Evolutionary conservation across 2,888 invertebrate genomes (phyloP), one percentile per base, ranked within the genome.

Genomic region (Eupithecia pulchellata): DNA sequence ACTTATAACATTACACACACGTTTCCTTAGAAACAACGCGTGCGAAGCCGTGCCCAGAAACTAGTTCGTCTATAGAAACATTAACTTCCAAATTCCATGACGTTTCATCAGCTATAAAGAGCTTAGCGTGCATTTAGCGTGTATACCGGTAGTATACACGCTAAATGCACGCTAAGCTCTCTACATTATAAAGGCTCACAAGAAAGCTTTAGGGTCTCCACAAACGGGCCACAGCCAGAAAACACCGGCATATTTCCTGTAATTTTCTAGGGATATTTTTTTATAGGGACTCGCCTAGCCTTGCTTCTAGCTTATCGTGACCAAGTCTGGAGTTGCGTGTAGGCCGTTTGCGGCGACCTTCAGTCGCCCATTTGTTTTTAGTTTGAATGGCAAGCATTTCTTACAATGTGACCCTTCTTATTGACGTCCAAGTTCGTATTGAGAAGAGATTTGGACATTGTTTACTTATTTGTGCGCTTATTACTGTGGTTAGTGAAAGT

Each of bases 141-240:
- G 55, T 57, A 58, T 25, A 61, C 60, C n/a, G 32, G n/a, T n/a
- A n/a, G n/a, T n/a, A n/a, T n/a, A n/a, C n/a, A n/a, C n/a, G n/a
- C n/a, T n/a, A n/a, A n/a, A n/a, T n/a, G n/a, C n/a, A n/a, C n/a
- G n/a, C n/a, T n/a, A n/a, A n/a, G n/a, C n/a, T n/a, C 36, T 72
- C 64, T 73, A 73, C 73, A 75, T 73, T 77, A 77, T 75, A 65
- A 66, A 74, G 73, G 66, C 72, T 72, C 66, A 68, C 72, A 73
- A 73, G 74, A 70, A 72, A 69, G 77, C 75, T 73, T 75, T 67
- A 69, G 65, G n/a, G n/a, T n/a, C n/a, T n/a, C n/a, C n/a, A n/a
- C n/a, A n/a, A n/a, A n/a, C n/a, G n/a, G n/a, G n/a, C n/a, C n/a
- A n/a, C n/a, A n/a, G n/a, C n/a, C n/a, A n/a, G n/a, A n/a, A n/a